These are phyloP conservation scores for Chaetodon auriga DNA, from an alignment of 2,113 vertebrate genomes.

Conservation along the genomic window DNA sequence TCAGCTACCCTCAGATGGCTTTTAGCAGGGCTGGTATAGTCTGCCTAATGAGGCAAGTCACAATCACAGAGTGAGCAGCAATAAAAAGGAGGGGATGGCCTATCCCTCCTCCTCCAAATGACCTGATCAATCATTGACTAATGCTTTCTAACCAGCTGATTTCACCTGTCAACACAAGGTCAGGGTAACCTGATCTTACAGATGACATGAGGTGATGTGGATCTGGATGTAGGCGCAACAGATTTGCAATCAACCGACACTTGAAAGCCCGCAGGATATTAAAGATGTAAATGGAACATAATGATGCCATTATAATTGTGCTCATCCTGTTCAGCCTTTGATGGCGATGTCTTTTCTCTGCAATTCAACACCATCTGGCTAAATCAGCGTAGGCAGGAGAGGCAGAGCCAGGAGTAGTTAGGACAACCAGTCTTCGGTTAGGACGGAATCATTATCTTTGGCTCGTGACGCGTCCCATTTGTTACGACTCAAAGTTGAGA, in stretches of 20 bases:
- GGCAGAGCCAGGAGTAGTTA: slow-evolving; percentile 46
- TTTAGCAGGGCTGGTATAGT: slow-evolving; percentile 44
- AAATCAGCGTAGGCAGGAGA: slow-evolving; percentile 50
- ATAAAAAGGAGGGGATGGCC: slow-evolving; percentile 51
- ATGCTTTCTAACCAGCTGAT: slow-evolving; percentile 49
- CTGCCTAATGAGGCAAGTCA: slow-evolving; percentile 67
- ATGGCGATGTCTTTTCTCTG: slow-evolving; percentile 59
- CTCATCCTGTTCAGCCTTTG: slow-evolving; percentile 62
- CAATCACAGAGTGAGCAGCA: slow-evolving; percentile 55
- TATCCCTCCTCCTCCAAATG: slow-evolving; percentile 44
- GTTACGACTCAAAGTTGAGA: slow-evolving; percentile 22
- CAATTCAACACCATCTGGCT: slow-evolving; percentile 71
- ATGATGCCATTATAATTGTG: slow-evolving; percentile 64
- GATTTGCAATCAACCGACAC: slow-evolving; percentile 50
- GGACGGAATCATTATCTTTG: slow-evolving; percentile 59
- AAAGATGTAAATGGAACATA: slow-evolving; percentile 70
- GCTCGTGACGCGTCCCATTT: slow-evolving; percentile 61
- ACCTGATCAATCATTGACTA: slow-evolving; percentile 63
- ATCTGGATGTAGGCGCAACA: slow-evolving; percentile 14
- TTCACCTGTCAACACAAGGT: slow-evolving; percentile 57
- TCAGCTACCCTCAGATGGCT: slow-evolving; percentile 50
- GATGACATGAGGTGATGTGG: slow-evolving; percentile 6
- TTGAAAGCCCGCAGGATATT: slow-evolving; percentile 62
- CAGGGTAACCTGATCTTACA: slow-evolving; percentile 35
- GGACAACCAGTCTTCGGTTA: slow-evolving; percentile 60